Base-by-base conservation (phyloP, 2,888 invertebrate genomes). In the Chelonus formosanus region DNA sequence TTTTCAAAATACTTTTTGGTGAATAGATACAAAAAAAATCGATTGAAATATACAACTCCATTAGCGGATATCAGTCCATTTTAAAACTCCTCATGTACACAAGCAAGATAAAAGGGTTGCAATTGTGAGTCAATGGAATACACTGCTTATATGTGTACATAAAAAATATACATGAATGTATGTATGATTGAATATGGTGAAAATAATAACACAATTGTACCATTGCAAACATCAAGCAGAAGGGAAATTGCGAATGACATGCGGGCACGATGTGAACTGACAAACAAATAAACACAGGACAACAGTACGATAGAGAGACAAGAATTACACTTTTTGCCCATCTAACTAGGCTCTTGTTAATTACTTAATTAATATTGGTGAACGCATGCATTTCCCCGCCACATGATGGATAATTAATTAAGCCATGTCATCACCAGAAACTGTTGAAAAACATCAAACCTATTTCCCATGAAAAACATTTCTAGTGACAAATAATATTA, bases 331-430 rank as follows among this genome's bases (percentile, higher is more conserved):
- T 61, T 44, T 53, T 34, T 61, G 7, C 10, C 7, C n/a, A 32
- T 3, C 35, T 45, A 58, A 66, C 59, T 60, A 60, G 63, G 64
- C 65, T 10, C 56, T 59, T 64, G 67, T 70, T 70, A 67, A 71
- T 71, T 68, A 73, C 68, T 70, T 70, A 71, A 72, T 72, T 72
- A 71, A 71, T 70, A 68, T 68, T 65, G 64, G 69, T 64, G 59
- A 50, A 50, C 54, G 57, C 50, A 68, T 59, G 64, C 67, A 53
- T 72, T 68, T 64, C 60, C 50, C 59, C 59, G 58, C 65, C 63
- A 63, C 68, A 67, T 71, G 68, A 68, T 67, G 70, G 67, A 70
- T 71, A 67, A 67, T 67, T 65, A 65, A 68, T 67, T 56, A 63
- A 65, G 52, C 63, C 57, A 52, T 43, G 45, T 50, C 53, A 63